Evolutionary conservation across 2,797 vertebrate genomes (phyloP).

Genomic region (Harpagifer antarcticus): DNA sequence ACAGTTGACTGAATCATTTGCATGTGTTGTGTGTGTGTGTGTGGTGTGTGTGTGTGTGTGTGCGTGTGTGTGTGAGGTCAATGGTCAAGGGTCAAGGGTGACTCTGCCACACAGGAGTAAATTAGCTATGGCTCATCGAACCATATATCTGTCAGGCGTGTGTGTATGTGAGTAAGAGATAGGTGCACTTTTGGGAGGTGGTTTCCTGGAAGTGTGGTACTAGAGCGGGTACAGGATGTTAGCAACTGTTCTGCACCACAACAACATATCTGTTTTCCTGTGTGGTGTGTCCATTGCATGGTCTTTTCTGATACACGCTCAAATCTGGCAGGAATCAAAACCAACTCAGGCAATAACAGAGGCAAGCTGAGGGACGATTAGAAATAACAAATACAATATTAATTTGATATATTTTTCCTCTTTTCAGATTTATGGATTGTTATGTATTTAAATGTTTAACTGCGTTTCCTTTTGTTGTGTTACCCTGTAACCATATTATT

Average conservation of each 20-base stretch:
- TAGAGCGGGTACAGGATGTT: constrained; percentile 84
- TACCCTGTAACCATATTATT: no score
- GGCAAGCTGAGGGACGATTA: not conserved
- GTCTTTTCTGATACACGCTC: constrained; percentile 47
- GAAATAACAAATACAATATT: not conserved
- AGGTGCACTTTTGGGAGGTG: constrained; percentile 74
- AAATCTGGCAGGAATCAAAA: constrained; percentile 65
- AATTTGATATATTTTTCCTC: no score
- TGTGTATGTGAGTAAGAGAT: constrained; percentile 36
- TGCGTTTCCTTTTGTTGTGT: no score
- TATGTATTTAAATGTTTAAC: no score
- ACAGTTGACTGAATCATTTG: not conserved
- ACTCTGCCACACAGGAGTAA: constrained; percentile 47
- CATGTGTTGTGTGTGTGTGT: no score
- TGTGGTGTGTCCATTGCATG: constrained; percentile 49
- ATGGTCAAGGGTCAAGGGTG: constrained; percentile 29
- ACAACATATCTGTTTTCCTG: constrained; percentile 85
- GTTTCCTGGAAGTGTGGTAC: constrained; percentile 87
- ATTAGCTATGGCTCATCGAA: constrained; percentile 44
- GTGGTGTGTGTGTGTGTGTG: not conserved
- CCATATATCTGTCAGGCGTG: constrained; percentile 24
- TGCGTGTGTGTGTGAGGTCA: constrained; percentile 13
- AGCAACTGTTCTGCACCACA: constrained; percentile 85
- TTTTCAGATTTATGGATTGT: no score
- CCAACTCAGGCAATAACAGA: constrained; percentile 9